Percentiles rank a stretch among this genome's conserved stretches.
Conservation (phyloP, 2,113 vertebrate genomes). For the Protobothrops mucrosquamatus region DNA sequence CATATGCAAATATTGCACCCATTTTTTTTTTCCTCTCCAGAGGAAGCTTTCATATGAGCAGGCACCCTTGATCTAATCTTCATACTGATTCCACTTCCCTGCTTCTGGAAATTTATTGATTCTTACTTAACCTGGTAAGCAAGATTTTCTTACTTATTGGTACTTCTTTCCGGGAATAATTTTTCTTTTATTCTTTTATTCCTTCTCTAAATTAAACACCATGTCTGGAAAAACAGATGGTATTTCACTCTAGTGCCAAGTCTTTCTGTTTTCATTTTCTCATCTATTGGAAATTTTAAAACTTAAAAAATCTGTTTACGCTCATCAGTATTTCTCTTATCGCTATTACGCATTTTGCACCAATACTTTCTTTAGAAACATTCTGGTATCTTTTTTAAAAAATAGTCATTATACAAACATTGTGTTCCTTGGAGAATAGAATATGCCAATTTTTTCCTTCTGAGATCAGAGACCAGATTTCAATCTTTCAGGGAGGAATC, state of each 20-base stretch:
- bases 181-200: slow-evolving; percentile 14
- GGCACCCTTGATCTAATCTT: background rate
- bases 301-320: background rate
- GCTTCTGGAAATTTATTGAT: background rate
- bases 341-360: background rate
- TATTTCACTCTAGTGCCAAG: background rate
- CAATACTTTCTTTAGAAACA: slow-evolving; percentile 1
- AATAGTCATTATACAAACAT: background rate
- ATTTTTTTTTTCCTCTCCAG: background rate
- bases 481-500: background rate
- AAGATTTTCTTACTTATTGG: background rate
- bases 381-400: background rate
- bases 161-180: background rate
- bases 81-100: background rate
- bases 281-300: slow-evolving; percentile 7
- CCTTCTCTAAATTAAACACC: background rate
- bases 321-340: background rate
- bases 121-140: background rate
- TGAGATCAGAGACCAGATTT: background rate
- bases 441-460: background rate
- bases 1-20: background rate
- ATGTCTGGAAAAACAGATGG: slow-evolving; percentile 6
- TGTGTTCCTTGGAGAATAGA: background rate
- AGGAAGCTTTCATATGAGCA: background rate
- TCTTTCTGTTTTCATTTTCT: slow-evolving; percentile 18